Evolutionary conservation across 2,113 vertebrate species (phyloP), one percentile per base, ranked within the genome.

Genomic region (Oryzias javanicus): DNA sequence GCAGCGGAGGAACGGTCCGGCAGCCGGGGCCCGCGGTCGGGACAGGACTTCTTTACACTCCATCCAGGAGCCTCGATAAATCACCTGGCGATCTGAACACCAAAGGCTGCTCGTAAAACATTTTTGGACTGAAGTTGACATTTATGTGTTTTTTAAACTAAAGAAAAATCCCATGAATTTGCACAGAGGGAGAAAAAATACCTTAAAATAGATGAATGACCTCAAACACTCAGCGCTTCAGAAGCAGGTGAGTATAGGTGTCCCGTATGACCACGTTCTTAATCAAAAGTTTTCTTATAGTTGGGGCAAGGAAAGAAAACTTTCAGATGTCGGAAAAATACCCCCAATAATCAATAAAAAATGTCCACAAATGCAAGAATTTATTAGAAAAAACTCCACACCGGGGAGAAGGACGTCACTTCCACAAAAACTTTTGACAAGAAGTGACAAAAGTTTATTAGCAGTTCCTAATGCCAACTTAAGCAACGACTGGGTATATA

Each of bases 1-100:
- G 72, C 70, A 24, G 35, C 45, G 78, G 49, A 67, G 57, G 46
- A 29, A 57, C 8, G 64, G 76, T 60, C 41, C 29, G 2, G 44
- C 41, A 5, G 55, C 42, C 48, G 19, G 6, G 35, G 47, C 13
- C 13, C 2, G 64, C 25, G 42, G 54, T 50, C 55, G 48, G 1
- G 0, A 10, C 27, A 2, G 6, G 13, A 22, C 46, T 20, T 24
- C 46, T 24, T 16, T 25, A 54, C 66, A 42, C 56, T 40, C 47
- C 58, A 55, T 63, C 58, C 46, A 25, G 15, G 0, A 35, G 29
- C 42, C 22, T 4, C 50, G 22, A 47, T 35, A 52, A 55, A 17
- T 64, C 50, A 16, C 51, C 5, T 18, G 44, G 49, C 45, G 19
- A 16, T 52, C 4, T 27, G n/a, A 24, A 49, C 51, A 41, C 29